Evolutionary conservation across 2,888 invertebrate genomes (phyloP), one percentile per base, ranked within the genome.

Genomic region (Tetranychus truncatus): DNA sequence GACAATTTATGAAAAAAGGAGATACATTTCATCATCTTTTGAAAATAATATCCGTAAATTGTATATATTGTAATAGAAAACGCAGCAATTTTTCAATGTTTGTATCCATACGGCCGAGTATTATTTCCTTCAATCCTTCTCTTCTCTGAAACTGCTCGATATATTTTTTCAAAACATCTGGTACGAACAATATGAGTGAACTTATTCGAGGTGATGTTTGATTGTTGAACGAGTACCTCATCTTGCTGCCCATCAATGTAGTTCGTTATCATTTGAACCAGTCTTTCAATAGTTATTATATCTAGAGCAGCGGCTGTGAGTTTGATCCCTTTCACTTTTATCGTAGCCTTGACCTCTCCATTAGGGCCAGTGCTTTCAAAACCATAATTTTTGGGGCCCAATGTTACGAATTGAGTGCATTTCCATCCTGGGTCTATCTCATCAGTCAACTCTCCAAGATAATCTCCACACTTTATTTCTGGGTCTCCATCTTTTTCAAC

Each of bases 371-470:
- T 24, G 0, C 45, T 15, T 34, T 73, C 4, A 65, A 55, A 73
- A 8, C 55, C 46, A 21, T 73, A 73, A 24, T 73, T 73, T 21
- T 73, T 73, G 9, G 73, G 46, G 0, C 73, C 55, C 15, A 45
- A 21, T 5, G 21, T 11, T 0, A 11, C 55, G 11, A 24, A 72
- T 6, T 6, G 9, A 24, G 18, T 67, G 9, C 67, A 67, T 2
- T 5, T 21, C 24, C 67, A 67, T 21, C 24, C 67, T 5, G 72
- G n/a, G 2, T 45, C 24, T 0, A 82, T 76, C 76, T 82, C 82
- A 76, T 82, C 80, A 0, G 81, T 82, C 77, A 83, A 76, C 69
- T 83, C 81, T 1, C 81, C 81, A 9, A 82, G 75, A 76, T 78
- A 81, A 74, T 80, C 79, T 45, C 81, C 82, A 73, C 65, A 65